Conservation (phyloP, 2,113 vertebrate genomes). For the Cottus gobio region DNA sequence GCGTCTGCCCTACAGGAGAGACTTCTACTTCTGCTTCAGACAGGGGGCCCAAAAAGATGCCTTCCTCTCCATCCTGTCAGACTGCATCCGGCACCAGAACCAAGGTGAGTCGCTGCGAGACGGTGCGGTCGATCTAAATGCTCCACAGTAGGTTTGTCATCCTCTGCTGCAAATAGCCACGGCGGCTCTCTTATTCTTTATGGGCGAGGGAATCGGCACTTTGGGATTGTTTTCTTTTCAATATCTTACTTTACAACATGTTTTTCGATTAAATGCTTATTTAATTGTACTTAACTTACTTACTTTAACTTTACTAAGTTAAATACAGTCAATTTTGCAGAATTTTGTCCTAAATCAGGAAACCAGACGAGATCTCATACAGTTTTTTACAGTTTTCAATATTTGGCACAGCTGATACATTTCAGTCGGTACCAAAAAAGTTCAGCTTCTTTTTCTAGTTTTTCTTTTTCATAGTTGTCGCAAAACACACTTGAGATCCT, state of each 20-base stretch:
- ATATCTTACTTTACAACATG: background rate
- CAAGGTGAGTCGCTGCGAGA: conserved; percentile 78
- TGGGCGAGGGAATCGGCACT: too few relatives aligned
- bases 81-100: conserved; percentile 91
- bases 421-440: too few relatives aligned
- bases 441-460: too few relatives aligned
- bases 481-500: background rate
- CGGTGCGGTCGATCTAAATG: background rate
- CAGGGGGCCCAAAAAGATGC: conserved; percentile 75
- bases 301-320: background rate
- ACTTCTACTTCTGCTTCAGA: conserved; percentile 89
- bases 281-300: background rate
- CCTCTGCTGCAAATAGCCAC: background rate
- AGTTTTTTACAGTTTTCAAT: background rate
- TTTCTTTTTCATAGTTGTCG: background rate
- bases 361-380: background rate
- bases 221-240: background rate
- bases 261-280: background rate
- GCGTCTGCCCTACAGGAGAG: conserved; percentile 88
- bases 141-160: background rate
- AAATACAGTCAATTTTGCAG: background rate
- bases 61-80: conserved; percentile 85
- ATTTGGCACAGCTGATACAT: background rate
- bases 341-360: background rate
- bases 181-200: background rate